Evolutionary conservation across 2,797 vertebrate genomes (phyloP), one percentile per base, ranked within the genome.

Genomic region (Halcyon chelicuti): DNA sequence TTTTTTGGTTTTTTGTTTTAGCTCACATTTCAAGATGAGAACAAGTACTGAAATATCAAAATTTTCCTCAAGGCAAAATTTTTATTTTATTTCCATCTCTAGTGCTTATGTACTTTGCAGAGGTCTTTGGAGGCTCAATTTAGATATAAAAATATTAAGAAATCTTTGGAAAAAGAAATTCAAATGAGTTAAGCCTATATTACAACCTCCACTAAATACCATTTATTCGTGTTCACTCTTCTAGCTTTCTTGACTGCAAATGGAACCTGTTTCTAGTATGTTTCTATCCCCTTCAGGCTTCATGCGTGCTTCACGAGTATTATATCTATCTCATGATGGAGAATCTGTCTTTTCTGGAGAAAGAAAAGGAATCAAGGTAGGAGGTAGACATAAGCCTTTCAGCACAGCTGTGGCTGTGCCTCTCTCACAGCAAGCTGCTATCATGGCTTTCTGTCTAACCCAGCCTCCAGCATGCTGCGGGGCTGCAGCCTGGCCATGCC

Each of bases 171-270:
- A 51, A 65, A 89, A 42, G 6, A 71, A 40, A 5, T 37, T 74
- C 0, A 31, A 13, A 65, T 39, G 8, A 28, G 2, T 63, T 76
- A 63, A 77, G 7, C 4, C 17, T 51, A 37, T 62, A 42, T 37
- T 61, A 28, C 5, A 61, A 31, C 9, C 16, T 68, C 29, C 7
- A 7, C 10, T 62, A 66, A 88, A 47, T 31, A 51, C 4, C 14
- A 26, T 8, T 33, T 70, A 73, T 5, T 2, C 7, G 10, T 0
- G 0, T 71, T 87, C 25, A 47, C 3, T 2, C 5, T 61, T 90
- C 14, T 40, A 47, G 4, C 7, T 65, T 61, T 42, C 40, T 46
- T 63, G 19, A n/a, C 12, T 57, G 35, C 3, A 37, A 22, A 23
- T 20, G 6, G 12, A 28, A 55, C 12, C 5, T 4, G 19, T 54